These are phyloP conservation scores for Rhamnusium bicolor DNA, from an alignment of 2,888 invertebrate species.

Conservation along the genomic window DNA sequence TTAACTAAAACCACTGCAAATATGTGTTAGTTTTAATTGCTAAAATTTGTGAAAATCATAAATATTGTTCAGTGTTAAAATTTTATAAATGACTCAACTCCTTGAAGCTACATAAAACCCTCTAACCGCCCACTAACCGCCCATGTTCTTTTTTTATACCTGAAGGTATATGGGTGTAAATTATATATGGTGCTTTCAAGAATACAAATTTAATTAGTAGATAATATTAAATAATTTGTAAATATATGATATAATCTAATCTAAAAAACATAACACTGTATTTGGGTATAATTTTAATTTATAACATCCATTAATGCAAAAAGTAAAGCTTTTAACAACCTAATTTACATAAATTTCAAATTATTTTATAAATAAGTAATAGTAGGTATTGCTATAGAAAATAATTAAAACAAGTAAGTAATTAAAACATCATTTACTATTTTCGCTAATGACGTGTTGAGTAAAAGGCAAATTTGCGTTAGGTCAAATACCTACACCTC, in stretches of 20 bases:
- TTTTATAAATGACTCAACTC: too few species aligned
- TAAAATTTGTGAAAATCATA: too few species aligned
- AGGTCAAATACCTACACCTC: conserved; percentile 5
- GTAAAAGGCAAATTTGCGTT: conserved; percentile 16
- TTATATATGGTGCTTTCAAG: background rate
- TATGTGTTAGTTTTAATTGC: too few species aligned
- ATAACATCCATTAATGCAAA: background rate
- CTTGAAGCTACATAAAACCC: too few species aligned
- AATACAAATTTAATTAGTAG: too few species aligned
- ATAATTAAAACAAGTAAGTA: background rate
- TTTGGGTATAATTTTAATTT: background rate
- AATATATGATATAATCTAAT: too few species aligned
- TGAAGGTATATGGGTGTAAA: background rate
- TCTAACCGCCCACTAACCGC: background rate
- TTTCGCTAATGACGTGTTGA: conserved; percentile 17
- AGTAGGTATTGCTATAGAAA: background rate
- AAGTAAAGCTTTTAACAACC: background rate
- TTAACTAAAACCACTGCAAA: too few species aligned
- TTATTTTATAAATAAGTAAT: background rate
- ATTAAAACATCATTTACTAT: background rate
- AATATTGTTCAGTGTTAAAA: too few species aligned
- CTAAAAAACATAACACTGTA: too few species aligned
- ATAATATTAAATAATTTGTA: too few species aligned
- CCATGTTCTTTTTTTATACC: background rate
- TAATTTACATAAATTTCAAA: background rate